phyloP scores from a whole-genome alignment of 1,140 invertebrate species.

The Pantala flavescens region DNA sequence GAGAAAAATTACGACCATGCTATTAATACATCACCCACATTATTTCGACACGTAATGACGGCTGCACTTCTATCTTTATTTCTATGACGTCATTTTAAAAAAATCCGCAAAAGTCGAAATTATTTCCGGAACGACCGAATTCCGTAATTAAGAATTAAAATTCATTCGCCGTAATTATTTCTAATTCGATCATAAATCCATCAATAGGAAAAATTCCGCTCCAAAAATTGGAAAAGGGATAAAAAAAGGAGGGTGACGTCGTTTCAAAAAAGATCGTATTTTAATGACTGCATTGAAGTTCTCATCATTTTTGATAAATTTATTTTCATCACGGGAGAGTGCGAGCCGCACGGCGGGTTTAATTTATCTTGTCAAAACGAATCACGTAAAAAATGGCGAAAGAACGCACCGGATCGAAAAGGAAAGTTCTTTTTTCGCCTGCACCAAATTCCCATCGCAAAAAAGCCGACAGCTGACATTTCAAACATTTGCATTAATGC shows the following conservation, averaged over 20 bases:
- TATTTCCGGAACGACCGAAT: too few species aligned
- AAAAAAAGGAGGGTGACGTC: neutral
- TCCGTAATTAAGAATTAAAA: neutral
- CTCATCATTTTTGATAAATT: slow-evolving; percentile 10
- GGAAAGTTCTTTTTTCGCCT: neutral
- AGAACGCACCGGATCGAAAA: neutral
- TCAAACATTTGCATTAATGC: neutral
- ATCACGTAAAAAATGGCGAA: neutral
- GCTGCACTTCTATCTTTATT: too few species aligned
- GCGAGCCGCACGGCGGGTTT: neutral
- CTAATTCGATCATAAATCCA: neutral
- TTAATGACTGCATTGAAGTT: neutral
- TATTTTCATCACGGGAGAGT: neutral
- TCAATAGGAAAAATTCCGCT: neutral
- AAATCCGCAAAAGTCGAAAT: too few species aligned
- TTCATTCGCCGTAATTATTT: neutral
- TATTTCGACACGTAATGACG: too few species aligned
- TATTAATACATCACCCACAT: too few species aligned
- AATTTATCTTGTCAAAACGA: neutral
- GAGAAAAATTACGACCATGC: too few species aligned
- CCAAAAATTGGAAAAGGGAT: neutral
- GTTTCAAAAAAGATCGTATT: neutral
- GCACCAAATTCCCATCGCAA: neutral
- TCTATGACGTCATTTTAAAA: too few species aligned
- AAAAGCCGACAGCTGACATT: neutral